phyloP scores from a whole-genome alignment of 2,113 vertebrate species.

The Benitochromis conjunctus region DNA sequence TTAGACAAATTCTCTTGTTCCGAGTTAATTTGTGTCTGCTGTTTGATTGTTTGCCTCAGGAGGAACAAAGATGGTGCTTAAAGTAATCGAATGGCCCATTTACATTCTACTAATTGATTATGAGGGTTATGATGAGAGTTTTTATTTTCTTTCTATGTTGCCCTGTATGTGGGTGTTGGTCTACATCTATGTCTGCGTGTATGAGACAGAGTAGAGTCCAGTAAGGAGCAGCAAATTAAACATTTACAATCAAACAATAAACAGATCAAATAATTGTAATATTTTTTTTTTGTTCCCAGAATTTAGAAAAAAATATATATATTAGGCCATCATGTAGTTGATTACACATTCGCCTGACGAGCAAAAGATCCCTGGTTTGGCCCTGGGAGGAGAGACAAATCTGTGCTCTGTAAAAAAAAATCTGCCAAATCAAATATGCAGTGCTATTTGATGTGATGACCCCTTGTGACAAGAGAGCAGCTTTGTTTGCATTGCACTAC shows the following conservation, averaged over 20 bases:
- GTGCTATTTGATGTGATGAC: neutral
- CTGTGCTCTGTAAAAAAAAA: neutral
- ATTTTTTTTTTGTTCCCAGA: accelerated
- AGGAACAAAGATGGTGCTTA: constrained; percentile 22
- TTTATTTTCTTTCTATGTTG: neutral
- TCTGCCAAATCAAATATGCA: neutral
- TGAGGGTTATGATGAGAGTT: constrained; percentile 17
- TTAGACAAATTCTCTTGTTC: constrained; percentile 49
- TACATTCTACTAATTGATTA: constrained; percentile 63
- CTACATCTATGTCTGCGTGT: too few species aligned
- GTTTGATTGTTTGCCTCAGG: constrained; percentile 62
- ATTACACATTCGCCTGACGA: neutral
- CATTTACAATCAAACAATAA: neutral
- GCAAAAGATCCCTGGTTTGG: neutral
- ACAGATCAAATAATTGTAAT: neutral
- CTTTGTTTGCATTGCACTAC: neutral
- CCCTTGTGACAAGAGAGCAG: neutral
- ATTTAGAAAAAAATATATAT: accelerated
- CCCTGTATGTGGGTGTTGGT: neutral
- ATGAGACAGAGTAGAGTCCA: neutral
- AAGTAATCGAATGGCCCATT: constrained; percentile 62
- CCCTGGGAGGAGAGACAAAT: neutral
- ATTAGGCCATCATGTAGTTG: neutral
- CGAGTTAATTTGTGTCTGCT: constrained; percentile 58
- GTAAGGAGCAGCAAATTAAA: neutral